phyloP scores from a whole-genome alignment of 2,888 invertebrate species.

The Nowickia ferox region DNA sequence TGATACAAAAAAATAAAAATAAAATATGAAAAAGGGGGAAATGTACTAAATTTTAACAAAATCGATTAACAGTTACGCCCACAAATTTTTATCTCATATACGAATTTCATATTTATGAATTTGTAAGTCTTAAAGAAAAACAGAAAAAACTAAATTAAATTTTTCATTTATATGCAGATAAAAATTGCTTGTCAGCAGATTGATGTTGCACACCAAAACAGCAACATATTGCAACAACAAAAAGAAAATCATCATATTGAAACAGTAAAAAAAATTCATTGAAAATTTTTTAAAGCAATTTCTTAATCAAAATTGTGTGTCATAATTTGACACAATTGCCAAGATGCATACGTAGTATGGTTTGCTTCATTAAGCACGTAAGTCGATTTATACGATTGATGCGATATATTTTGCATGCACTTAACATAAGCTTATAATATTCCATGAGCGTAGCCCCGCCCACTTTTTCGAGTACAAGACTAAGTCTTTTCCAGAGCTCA shows the following conservation, averaged over 20 bases:
- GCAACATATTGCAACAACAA: not conserved
- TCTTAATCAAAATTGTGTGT: too few relatives aligned
- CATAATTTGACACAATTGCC: too few relatives aligned
- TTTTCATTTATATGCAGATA: conserved; percentile 63
- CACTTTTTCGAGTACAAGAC: too few relatives aligned
- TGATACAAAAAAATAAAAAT: conserved; percentile 49
- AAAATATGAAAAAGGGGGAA: not conserved
- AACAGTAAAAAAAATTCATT: not conserved
- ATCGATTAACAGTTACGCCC: conserved; percentile 67
- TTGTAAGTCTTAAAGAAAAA: conserved; percentile 32
- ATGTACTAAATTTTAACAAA: conserved; percentile 50
- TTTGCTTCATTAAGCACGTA: too few relatives aligned
- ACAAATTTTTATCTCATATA: conserved; percentile 60
- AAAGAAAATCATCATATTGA: not conserved
- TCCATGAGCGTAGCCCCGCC: too few relatives aligned
- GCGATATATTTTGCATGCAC: too few relatives aligned
- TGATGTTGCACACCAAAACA: conserved; percentile 39
- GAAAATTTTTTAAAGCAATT: not conserved
- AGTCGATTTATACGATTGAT: too few relatives aligned
- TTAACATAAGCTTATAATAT: too few relatives aligned
- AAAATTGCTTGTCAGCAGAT: conserved; percentile 43
- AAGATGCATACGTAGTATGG: too few relatives aligned
- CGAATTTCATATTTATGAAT: not conserved
- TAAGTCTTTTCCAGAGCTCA: too few relatives aligned
- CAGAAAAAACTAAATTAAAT: conserved; percentile 47